Evolutionary conservation across 2,888 invertebrate species (phyloP), one percentile per base, ranked within the genome.

Genomic region (Drosophila anomalipes): DNA sequence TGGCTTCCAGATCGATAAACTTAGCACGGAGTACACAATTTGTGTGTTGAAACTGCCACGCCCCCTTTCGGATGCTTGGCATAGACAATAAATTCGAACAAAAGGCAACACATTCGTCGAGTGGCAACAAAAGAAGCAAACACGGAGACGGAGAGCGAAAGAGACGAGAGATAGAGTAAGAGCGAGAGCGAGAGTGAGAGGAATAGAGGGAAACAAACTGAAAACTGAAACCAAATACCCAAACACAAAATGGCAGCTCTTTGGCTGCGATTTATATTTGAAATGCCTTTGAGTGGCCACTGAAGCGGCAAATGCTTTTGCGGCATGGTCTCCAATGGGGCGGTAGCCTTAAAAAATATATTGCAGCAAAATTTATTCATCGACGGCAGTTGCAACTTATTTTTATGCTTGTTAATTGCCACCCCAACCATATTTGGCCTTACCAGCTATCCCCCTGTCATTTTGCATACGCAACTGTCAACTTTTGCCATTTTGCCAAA

Each of bases 391-490:
- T 79, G 88, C 85, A 84, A 85, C 79, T 86, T 82, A 82, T 87
- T 83, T 83, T 82, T 87, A 70, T 87, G 88, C 71, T 83, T 72
- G 82, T 79, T 84, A 84, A 85, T 87, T 84, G 86, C 66, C 70
- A 52, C 30, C 30, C 52, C n/a, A n/a, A 6, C 51, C 51, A 19
- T 16, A 51, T 51, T 51, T 51, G 5, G 10, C 6, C 5, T 14
- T 16, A 10, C 22, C 26, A 12, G 7, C 47, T 14, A 47, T 16
- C 19, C 30, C 52, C 12, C 12, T 52, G 44, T 58, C 66, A 63
- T 66, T 86, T 86, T 86, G 84, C 87, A 78, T 82, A 86, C 84
- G 67, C 78, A 86, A 83, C 75, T 86, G 87, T 85, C 87, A 86
- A 85, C 85, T 85, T 86, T 85, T 77, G 84, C 80, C 80, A 79